Evolutionary conservation across 2,888 invertebrate genomes (phyloP).

Genomic region (Hirtodrosophila trivittata): DNA sequence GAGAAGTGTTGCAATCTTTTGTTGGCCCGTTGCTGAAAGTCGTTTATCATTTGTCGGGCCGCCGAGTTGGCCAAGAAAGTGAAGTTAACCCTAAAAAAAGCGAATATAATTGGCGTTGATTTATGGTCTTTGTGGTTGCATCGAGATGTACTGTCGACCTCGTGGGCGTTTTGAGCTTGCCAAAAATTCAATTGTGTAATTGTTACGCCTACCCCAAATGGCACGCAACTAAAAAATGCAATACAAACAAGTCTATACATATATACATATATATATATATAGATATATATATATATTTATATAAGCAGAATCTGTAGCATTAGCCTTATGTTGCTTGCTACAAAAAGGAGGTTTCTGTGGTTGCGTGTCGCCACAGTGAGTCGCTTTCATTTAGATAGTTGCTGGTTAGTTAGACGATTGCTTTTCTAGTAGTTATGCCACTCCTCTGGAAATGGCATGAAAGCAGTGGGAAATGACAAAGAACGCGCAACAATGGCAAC

Average conservation of each 20-base stretch:
- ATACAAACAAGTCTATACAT: conserved; percentile 7
- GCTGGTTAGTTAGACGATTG: conserved; percentile 41
- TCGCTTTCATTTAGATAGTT: conserved; percentile 60
- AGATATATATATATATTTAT: not conserved
- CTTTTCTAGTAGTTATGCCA: conserved; percentile 47
- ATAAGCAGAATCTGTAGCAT: conserved; percentile 3
- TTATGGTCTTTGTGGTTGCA: conserved; percentile 64
- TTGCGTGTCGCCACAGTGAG: conserved; percentile 57
- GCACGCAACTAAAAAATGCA: conserved; percentile 15
- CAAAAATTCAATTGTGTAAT: conserved; percentile 72
- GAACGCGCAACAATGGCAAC: conserved; percentile 21
- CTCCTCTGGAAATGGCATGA: conserved; percentile 70
- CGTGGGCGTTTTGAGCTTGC: conserved; percentile 36
- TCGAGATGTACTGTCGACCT: conserved; percentile 45
- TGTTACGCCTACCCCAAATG: conserved; percentile 25
- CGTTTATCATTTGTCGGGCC: conserved; percentile 58
- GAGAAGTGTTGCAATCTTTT: conserved; percentile 58
- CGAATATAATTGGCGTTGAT: conserved; percentile 74
- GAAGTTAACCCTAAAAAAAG: conserved; percentile 23
- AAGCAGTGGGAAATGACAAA: conserved; percentile 66
- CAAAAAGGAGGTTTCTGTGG: conserved; percentile 46
- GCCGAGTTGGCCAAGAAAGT: conserved; percentile 29
- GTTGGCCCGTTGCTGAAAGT: conserved; percentile 32
- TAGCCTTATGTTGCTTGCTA: conserved; percentile 55
- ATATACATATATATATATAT: not conserved